Base-by-base conservation (phyloP, 2,888 invertebrate species). In the Dermolepida albohirtum region DNA sequence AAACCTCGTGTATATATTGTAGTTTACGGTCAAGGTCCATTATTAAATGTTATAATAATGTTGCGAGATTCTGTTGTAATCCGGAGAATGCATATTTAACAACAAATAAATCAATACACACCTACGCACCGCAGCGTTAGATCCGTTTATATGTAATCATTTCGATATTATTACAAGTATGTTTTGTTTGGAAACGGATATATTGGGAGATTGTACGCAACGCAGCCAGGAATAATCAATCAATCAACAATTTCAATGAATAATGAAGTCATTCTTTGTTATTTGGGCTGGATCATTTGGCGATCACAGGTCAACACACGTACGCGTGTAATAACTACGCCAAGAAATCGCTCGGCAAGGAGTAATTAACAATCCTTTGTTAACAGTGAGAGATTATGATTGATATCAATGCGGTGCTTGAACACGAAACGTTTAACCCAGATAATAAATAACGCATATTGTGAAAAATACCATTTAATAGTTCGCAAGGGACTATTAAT, bases 291-390 rank as follows among this genome's bases (percentile, higher is more conserved):
- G 59, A 49, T 62, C 49, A 16, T 47, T 39, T 29, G 39, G 34
- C 34, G 59, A 47, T 62, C 16, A 34, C 16, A n/a, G 54, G 39
- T 54, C 54, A 62, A 49, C 59, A 47, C 11, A 62, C 11, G 34
- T 34, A 47, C 34, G 39, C 17, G 17, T 34, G 34, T 34, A 16
- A 41, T 49, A 34, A n/a, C 12, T 49, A 62, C 22, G 22, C 54
- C 6, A 34, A 40, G 47, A 62, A 17, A 62, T 14, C 34, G 39
- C 47, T 39, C 4, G 47, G 59, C 29, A 62, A 49, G 34, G 39
- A 34, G 52, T 57, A 67, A 67, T 67, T 67, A 64, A 64, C 68
- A 62, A 55, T 63, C 68, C 55, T 64, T 68, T 68, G 64, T 68
- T 64, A 55, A 39, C 40, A 64, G 22, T 54, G 64, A 64, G 50